Percentiles rank a stretch among this genome's conserved stretches.
Evolutionary conservation across 1,140 invertebrate species (phyloP).

Genomic region (Hylaeus volcanicus): DNA sequence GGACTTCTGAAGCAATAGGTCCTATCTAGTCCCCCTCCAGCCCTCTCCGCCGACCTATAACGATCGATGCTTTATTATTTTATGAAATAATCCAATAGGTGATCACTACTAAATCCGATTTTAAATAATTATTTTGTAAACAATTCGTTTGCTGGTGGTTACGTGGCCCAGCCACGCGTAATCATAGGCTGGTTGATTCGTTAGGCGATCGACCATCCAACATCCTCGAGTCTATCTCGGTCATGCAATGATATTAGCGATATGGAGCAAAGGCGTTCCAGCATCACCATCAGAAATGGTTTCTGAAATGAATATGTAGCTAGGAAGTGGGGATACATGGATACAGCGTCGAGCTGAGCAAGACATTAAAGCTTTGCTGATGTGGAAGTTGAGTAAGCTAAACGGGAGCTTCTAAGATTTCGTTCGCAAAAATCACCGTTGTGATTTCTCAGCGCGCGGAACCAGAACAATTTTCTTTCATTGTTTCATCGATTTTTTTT

Average conservation of each 20-base stretch:
- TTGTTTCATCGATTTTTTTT: not conserved
- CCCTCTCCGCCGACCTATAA: no score
- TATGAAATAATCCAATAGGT: no score
- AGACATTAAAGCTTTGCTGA: constrained; percentile 57
- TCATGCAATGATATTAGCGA: constrained; percentile 9
- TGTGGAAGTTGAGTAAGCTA: constrained; percentile 55
- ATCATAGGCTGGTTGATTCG: constrained; percentile 1
- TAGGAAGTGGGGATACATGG: constrained; percentile 55
- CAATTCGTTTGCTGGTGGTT: not conserved
- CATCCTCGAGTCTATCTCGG: not conserved
- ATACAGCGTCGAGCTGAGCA: constrained; percentile 45
- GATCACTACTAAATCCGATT: no score
- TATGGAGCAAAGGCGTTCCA: constrained; percentile 12
- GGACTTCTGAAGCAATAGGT: no score
- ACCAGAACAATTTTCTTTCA: not conserved
- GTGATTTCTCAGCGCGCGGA: not conserved
- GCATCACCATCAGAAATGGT: constrained; percentile 38
- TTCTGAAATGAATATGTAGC: constrained; percentile 39
- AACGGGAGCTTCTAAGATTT: constrained; percentile 1
- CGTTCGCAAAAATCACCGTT: not conserved
- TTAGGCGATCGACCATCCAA: not conserved
- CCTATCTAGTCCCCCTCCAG: no score
- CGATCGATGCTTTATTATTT: no score
- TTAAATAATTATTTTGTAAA: not conserved
- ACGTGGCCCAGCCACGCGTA: not conserved